Conservation (phyloP, 2,888 invertebrate genomes). For the Ormia ochracea region DNA sequence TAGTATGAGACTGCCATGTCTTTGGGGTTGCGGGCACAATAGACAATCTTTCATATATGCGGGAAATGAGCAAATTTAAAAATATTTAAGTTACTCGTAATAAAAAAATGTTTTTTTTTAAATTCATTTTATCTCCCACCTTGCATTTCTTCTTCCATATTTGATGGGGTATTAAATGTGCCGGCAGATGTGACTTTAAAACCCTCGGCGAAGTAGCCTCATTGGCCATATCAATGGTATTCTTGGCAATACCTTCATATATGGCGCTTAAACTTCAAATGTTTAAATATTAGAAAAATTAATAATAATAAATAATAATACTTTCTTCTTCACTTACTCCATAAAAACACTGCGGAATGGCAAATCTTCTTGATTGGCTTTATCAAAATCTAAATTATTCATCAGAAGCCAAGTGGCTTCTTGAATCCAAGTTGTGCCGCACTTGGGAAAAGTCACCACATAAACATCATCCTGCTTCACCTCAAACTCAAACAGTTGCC, state of each 20-base stretch:
- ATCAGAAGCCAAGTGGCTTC: constrained; percentile 67
- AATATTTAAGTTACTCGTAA: too few relatives aligned
- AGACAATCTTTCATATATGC: too few relatives aligned
- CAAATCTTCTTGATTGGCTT: constrained; percentile 53
- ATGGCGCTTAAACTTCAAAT: constrained; percentile 1
- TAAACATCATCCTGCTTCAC: constrained; percentile 65
- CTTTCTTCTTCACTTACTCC: constrained; percentile 61
- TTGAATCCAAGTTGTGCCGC: constrained; percentile 68
- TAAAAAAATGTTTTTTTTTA: too few relatives aligned
- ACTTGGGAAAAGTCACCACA: constrained; percentile 65
- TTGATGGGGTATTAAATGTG: constrained; percentile 64
- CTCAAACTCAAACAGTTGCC: constrained; percentile 60
- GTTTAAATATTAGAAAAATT: not conserved
- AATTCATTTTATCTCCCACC: constrained; percentile 33
- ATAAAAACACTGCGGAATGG: constrained; percentile 48
- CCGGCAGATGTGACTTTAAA: constrained; percentile 67
- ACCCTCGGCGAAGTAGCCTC: constrained; percentile 60
- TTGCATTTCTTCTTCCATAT: constrained; percentile 66
- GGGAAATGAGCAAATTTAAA: not conserved
- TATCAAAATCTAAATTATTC: constrained; percentile 65
- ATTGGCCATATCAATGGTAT: constrained; percentile 28
- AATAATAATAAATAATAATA: not conserved
- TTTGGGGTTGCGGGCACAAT: constrained; percentile 89
- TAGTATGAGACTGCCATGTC: constrained; percentile 89
- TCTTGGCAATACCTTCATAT: not conserved